A percentile compares a stretch with the other conserved stretches of the same genome.
These are phyloP conservation scores for Periplaneta americana DNA, from an alignment of 1,140 invertebrate genomes.

Conservation along the genomic window DNA sequence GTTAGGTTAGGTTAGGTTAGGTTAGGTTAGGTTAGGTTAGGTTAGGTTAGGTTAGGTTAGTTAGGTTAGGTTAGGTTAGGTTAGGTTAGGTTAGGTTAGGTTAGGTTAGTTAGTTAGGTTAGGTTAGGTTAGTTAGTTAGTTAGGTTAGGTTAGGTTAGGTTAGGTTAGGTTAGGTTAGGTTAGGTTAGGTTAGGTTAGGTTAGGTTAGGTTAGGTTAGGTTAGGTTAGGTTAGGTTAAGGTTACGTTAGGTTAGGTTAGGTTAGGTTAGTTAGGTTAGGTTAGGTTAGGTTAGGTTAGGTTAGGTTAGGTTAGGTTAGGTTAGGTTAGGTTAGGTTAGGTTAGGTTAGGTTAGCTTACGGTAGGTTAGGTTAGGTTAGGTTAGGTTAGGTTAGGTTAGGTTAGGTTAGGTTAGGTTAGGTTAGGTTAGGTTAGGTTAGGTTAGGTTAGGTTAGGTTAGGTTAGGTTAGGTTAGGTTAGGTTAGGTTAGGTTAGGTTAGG, in stretches of 20 bases:
- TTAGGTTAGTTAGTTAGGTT: conserved; percentile 22
- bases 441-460: conserved; percentile 24
- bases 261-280: conserved; percentile 17
- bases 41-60: conserved; percentile 27
- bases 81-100: conserved; percentile 22
- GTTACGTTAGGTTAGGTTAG: conserved; percentile 21
- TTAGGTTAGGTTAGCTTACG: conserved; percentile 28
- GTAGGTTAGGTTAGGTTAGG: conserved; percentile 27
- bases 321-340: conserved; percentile 22
- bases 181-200: conserved; percentile 25
- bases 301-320: background rate
- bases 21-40: conserved; percentile 28
- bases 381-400: conserved; percentile 27
- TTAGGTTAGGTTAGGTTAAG: conserved; percentile 24
- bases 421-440: conserved; percentile 22
- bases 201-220: conserved; percentile 24
- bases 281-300: conserved; percentile 15
- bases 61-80: conserved; percentile 24
- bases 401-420: conserved; percentile 24
- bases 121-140: conserved; percentile 25
- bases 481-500: conserved; percentile 25
- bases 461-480: conserved; percentile 24
- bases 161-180: conserved; percentile 24
- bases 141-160: conserved; percentile 24
- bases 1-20: conserved; percentile 29